These are phyloP conservation scores for Physocephala rufipes DNA, from an alignment of 2,888 invertebrate species.

Conservation along the genomic window DNA sequence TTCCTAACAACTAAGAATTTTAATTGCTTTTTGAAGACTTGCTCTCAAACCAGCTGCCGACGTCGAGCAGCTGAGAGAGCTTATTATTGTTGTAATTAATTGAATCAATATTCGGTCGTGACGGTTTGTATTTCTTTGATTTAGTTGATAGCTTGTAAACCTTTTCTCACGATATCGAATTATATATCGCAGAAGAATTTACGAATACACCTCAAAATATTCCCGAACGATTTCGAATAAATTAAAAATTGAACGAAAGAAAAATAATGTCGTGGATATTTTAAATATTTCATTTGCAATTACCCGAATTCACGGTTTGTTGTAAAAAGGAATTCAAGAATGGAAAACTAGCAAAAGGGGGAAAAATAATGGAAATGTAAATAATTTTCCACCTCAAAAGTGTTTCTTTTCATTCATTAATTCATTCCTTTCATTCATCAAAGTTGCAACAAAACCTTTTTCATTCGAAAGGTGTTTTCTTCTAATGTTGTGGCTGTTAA, in stretches of 20 bases:
- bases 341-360: neutral
- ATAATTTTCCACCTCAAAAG: constrained; percentile 22
- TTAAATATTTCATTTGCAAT: too few species aligned
- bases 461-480: constrained; percentile 4
- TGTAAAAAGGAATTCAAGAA: too few species aligned
- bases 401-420: constrained; percentile 4
- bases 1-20: neutral
- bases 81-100: neutral
- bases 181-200: too few species aligned
- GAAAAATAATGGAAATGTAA: constrained; percentile 18
- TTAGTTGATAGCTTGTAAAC: neutral
- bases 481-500: neutral
- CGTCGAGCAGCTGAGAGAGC: neutral
- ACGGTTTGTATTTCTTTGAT: neutral
- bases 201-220: neutral
- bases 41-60: neutral
- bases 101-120: neutral
- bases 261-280: neutral
- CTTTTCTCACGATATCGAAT: constrained; percentile 29
- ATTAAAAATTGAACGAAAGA: neutral
- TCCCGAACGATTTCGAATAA: neutral
- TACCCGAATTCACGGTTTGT: too few species aligned
- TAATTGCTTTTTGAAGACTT: neutral
- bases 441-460: neutral
- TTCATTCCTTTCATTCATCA: constrained; percentile 2